phyloP scores from a whole-genome alignment of 2,797 vertebrate genomes.

The Sylvia borin region DNA sequence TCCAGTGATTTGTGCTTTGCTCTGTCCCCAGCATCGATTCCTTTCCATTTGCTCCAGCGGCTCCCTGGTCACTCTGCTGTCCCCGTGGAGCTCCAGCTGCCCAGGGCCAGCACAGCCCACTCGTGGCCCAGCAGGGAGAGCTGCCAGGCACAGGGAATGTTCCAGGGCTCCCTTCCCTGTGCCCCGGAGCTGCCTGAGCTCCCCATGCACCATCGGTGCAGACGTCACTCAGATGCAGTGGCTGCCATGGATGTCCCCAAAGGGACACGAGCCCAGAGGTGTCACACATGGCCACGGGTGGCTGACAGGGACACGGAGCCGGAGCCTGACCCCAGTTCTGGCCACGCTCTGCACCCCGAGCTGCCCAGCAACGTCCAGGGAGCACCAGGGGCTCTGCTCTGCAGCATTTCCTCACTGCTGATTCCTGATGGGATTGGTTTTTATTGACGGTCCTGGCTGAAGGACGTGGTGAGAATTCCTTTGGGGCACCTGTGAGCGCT shows the following conservation, averaged over 20 bases:
- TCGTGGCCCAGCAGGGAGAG: background rate
- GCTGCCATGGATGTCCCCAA: background rate
- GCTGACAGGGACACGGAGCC: background rate
- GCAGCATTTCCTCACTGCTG: background rate
- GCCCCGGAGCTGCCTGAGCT: background rate
- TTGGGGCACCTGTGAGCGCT: background rate
- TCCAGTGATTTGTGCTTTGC: background rate
- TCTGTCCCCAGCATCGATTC: background rate
- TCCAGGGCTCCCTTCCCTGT: background rate
- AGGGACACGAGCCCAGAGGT: background rate
- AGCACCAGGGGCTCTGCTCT: fast-evolving
- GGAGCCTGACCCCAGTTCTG: background rate
- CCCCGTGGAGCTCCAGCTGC: background rate
- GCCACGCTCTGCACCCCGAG: fast-evolving
- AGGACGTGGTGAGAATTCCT: background rate
- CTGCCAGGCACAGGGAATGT: background rate
- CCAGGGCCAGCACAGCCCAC: background rate
- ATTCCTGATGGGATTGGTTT: background rate
- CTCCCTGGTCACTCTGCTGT: background rate
- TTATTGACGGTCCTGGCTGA: background rate
- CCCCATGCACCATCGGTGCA: fast-evolving
- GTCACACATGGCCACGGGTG: fast-evolving
- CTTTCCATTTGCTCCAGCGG: background rate
- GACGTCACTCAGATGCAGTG: fast-evolving
- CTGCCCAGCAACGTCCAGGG: fast-evolving